Evolutionary conservation across 2,888 invertebrate species (phyloP), one percentile per base, ranked within the genome.

Genomic region (Dastarcus helophoroides): DNA sequence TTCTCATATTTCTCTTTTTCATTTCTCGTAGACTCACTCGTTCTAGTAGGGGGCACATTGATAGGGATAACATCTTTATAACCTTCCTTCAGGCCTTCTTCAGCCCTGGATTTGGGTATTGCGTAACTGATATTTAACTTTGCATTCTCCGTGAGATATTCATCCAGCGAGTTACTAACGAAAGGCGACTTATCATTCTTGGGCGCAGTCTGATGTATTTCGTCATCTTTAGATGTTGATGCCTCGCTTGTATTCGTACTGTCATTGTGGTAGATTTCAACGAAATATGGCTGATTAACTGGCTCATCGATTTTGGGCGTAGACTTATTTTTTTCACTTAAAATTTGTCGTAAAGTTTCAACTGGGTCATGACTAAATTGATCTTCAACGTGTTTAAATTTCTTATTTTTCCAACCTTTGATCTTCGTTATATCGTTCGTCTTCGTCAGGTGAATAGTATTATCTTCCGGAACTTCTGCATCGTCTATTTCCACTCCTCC

Each of bases 141-240:
- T n/a, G 64, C 50, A 41, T 65, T 62, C 36, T 63, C 56, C 3
- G 56, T 61, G 49, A 70, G 54, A 41, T 64, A 69, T 4, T 64
- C 62, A 31, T 70, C 67, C n/a, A 69, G 48, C 1, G 56, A 50
- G 27, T 65, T 61, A 38, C 68, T 68, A 3, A 63, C 49, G 42
- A 69, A 69, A 0, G 62, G 65, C 0, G 64, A 57, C 30, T 3
- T 10, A n/a, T n/a, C n/a, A n/a, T n/a, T n/a, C n/a, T n/a, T n/a
- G n/a, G n/a, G n/a, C n/a, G n/a, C n/a, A n/a, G n/a, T n/a, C n/a
- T n/a, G n/a, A n/a, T n/a, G n/a, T n/a, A n/a, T n/a, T n/a, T n/a
- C n/a, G n/a, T n/a, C n/a, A n/a, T n/a, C n/a, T n/a, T n/a, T n/a
- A n/a, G n/a, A n/a, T n/a, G n/a, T n/a, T n/a, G n/a, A n/a, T n/a